Conservation (phyloP, 2,888 invertebrate genomes). For the Ochlodes sylvanus region DNA sequence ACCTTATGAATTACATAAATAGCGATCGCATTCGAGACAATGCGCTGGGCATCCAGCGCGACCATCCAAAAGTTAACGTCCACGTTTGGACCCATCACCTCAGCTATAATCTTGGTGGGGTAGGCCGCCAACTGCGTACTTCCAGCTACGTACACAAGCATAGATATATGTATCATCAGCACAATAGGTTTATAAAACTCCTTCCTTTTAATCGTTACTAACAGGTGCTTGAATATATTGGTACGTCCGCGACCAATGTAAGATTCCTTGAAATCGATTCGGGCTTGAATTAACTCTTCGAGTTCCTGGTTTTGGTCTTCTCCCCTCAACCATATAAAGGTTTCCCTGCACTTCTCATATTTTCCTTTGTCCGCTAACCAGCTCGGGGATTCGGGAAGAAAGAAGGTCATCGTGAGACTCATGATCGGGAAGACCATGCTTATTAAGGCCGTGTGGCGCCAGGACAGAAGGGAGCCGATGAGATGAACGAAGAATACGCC, state of each 20-base stretch:
- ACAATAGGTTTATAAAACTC: slow-evolving; percentile 84
- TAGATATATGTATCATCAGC: slow-evolving; percentile 85
- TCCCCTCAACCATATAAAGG: slow-evolving; percentile 84
- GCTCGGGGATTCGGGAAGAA: slow-evolving; percentile 86
- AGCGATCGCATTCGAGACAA: slow-evolving; percentile 84
- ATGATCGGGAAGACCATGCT: slow-evolving; percentile 72
- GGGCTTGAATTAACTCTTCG: slow-evolving; percentile 59
- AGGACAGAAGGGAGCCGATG: slow-evolving; percentile 83
- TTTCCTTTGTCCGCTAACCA: slow-evolving; percentile 85
- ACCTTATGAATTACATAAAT: slow-evolving; percentile 84
- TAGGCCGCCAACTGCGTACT: slow-evolving; percentile 88
- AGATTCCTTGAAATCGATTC: slow-evolving; percentile 48
- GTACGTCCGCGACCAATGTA: slow-evolving; percentile 44
- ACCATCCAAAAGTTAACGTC: slow-evolving; percentile 87
- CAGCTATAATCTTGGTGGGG: slow-evolving; percentile 84
- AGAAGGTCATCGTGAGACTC: slow-evolving; percentile 67
- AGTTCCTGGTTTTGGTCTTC: slow-evolving; percentile 67
- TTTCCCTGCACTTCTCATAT: slow-evolving; percentile 77
- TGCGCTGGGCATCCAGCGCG: slow-evolving; percentile 85
- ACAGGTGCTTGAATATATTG: slow-evolving; percentile 43
- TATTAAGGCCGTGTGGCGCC: slow-evolving; percentile 81
- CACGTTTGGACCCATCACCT: slow-evolving; percentile 82
- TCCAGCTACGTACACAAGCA: slow-evolving; percentile 87
- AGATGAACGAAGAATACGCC: slow-evolving; percentile 86
- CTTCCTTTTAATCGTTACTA: slow-evolving; percentile 54